These are phyloP conservation scores for Lottia scabra DNA, from an alignment of 2,888 invertebrate species.

Conservation along the genomic window DNA sequence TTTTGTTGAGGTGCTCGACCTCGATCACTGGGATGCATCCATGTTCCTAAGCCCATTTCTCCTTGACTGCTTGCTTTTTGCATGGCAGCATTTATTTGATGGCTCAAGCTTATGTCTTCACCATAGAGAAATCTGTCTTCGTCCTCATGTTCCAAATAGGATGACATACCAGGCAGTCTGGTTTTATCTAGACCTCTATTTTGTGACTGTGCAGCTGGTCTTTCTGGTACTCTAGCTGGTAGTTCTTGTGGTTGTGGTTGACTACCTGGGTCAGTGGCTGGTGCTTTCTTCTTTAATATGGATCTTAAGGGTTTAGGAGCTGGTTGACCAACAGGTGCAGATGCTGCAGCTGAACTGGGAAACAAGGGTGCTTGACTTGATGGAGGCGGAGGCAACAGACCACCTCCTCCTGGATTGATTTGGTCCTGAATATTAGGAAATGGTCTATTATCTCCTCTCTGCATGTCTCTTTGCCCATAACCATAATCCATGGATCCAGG, in stretches of 20 bases:
- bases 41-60: background rate
- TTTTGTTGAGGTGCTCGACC: background rate
- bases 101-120: constrained; percentile 17
- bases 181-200: constrained; percentile 1
- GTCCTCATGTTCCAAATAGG: constrained; percentile 59
- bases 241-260: constrained; percentile 9
- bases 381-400: too few species aligned
- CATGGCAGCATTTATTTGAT: too few species aligned
- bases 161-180: constrained; percentile 41
- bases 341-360: constrained; percentile 7
- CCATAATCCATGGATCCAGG: too few species aligned
- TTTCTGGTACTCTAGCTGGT: background rate
- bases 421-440: too few species aligned
- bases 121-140: constrained; percentile 66
- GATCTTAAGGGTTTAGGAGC: constrained; percentile 44
- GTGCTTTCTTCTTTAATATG: constrained; percentile 42
- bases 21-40: background rate
- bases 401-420: too few species aligned
- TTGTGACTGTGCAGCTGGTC: constrained; percentile 14
- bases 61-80: too few species aligned
- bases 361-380: background rate
- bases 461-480: too few species aligned
- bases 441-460: too few species aligned
- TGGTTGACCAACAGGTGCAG: constrained; percentile 11
- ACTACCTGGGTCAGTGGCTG: constrained; percentile 16